Base-by-base conservation (phyloP, 2,113 vertebrate genomes). In the Archocentrus centrarchus region DNA sequence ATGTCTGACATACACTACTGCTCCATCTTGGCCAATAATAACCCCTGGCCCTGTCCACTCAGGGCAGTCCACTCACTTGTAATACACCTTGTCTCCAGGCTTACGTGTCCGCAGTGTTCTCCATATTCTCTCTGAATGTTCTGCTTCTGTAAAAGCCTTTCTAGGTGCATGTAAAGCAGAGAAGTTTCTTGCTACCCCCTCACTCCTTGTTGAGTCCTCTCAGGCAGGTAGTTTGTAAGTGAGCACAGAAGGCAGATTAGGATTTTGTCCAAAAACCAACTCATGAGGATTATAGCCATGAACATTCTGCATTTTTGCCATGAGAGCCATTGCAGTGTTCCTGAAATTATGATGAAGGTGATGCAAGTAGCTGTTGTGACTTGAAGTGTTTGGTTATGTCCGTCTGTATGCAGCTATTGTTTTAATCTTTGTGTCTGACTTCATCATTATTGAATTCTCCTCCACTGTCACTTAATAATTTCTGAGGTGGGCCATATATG, bases 221-320 rank as follows among this genome's bases (percentile, higher is more conserved):
- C 90, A 18, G 20, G 86, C 83, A 15, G 81, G 73, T 8, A 15
- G 64, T 22, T 86, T 84, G 15, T 88, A 79, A 70, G 14, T 68
- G 6, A 89, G 18, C 0, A 79, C 80, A 77, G 78, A 88, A 4
- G 81, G 79, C 5, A 91, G 66, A 11, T 88, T 92, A 7, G 86
- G 55, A 73, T 90, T 92, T 37, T 90, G 68, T 47, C 81, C 91
- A 80, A 90, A 90, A 5, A 91, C 68, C 2, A 89, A 30, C 37
- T 93, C 76, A 18, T 87, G 35, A 7, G 86, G 84, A 39, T 85
- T 87, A 55, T 81, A 83, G 1, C 82, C 90, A 87, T 89, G 82
- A 1, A 90, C 68, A 84, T 63, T 93, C 1, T 59, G 62, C 89
- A 90, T 79, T 9, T 90, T 92, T n/a, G 81, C 88, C 88, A 87